Evolutionary conservation across 1,140 invertebrate species (phyloP).

Genomic region (Leguminivora glycinivorella): DNA sequence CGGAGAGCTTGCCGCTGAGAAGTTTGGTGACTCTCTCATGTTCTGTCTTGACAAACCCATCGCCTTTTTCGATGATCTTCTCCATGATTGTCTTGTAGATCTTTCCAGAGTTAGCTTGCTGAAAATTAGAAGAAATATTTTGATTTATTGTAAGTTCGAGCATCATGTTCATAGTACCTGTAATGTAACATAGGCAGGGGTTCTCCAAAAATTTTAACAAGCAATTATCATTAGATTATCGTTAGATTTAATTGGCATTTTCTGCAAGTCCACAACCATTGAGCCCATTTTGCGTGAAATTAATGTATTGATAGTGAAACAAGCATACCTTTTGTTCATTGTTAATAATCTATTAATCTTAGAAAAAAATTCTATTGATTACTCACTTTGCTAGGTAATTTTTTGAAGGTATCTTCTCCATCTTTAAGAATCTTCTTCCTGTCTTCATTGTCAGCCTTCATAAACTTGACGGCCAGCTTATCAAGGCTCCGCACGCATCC

Average conservation of each 20-base stretch:
- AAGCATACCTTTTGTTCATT: no score
- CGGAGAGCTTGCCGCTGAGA: slow-evolving; percentile 89
- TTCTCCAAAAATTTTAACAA: no score
- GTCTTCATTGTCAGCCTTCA: slow-evolving; percentile 78
- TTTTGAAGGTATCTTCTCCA: slow-evolving; percentile 79
- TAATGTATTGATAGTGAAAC: no score
- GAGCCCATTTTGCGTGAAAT: no score
- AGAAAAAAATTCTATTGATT: no score
- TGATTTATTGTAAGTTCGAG: neutral
- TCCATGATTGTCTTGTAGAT: slow-evolving; percentile 93
- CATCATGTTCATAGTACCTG: neutral
- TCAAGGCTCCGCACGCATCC: slow-evolving; percentile 94
- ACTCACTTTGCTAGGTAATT: slow-evolving; percentile 63
- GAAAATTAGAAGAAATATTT: neutral
- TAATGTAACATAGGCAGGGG: neutral
- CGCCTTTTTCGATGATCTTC: slow-evolving; percentile 90
- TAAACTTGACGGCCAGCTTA: slow-evolving; percentile 87
- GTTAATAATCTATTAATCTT: no score
- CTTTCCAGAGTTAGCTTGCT: slow-evolving; percentile 82
- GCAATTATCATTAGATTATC: no score
- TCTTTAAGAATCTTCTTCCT: slow-evolving; percentile 81
- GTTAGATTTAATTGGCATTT: no score
- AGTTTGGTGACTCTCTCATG: slow-evolving; percentile 89
- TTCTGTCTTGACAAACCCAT: slow-evolving; percentile 90
- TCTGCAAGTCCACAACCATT: no score